A percentile compares a stretch with the other conserved stretches of the same genome.
Conservation (phyloP, 2,113 vertebrate species). For the Clinocottus analis region DNA sequence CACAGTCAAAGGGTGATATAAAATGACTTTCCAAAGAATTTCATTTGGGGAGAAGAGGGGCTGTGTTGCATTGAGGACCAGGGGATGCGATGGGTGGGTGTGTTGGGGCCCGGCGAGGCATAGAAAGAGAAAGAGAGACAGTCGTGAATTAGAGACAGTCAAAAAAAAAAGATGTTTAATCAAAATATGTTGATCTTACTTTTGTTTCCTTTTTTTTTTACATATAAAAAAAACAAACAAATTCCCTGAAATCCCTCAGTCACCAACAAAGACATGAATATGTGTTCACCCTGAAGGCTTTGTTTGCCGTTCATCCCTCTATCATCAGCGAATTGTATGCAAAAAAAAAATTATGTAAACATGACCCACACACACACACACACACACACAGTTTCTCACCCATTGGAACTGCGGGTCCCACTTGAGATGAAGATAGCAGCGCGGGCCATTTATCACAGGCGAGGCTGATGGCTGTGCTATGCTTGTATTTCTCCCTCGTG, state of each 20-base stretch:
- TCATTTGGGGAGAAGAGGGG: slow-evolving; percentile 78
- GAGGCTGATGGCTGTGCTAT: slow-evolving; percentile 66
- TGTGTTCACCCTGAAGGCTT: neutral
- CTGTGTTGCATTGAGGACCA: slow-evolving; percentile 63
- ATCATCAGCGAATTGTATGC: slow-evolving; percentile 10
- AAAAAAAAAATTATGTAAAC: slow-evolving; percentile 22
- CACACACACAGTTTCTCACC: slow-evolving; percentile 15
- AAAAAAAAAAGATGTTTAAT: slow-evolving; percentile 3
- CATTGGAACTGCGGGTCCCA: slow-evolving; percentile 57
- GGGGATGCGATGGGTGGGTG: slow-evolving; percentile 1
- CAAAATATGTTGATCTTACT: neutral
- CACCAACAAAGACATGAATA: neutral
- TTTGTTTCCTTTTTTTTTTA: neutral
- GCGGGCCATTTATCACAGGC: slow-evolving; percentile 74
- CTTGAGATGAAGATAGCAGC: slow-evolving; percentile 70
- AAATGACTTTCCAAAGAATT: slow-evolving; percentile 89
- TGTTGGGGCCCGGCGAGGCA: slow-evolving; percentile 13
- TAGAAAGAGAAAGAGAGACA: slow-evolving; percentile 33
- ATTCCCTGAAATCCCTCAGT: neutral
- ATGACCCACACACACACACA: slow-evolving; percentile 2
- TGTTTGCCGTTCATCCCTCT: neutral
- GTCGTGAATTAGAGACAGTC: slow-evolving; percentile 38
- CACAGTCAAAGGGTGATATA: slow-evolving; percentile 88
- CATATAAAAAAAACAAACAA: neutral
- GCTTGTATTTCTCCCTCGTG: slow-evolving; percentile 78